phyloP scores from a whole-genome alignment of 1,140 invertebrate genomes.

The Megalonaias nervosa region DNA sequence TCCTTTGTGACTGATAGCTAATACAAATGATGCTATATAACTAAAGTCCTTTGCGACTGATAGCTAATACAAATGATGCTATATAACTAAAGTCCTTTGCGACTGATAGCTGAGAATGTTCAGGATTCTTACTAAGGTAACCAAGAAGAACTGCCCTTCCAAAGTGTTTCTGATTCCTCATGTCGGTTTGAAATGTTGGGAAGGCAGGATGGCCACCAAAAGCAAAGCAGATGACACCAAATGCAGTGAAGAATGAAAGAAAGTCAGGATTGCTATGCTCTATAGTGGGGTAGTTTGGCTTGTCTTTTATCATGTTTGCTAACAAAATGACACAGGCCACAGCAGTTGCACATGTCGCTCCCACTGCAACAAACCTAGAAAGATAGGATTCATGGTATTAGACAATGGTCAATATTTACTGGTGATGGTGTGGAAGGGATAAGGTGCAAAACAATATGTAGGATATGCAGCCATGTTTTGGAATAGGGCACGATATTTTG shows the following conservation, averaged over 20 bases:
- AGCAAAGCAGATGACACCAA: slow-evolving; percentile 72
- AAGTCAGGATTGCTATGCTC: slow-evolving; percentile 38
- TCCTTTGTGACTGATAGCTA: not conserved
- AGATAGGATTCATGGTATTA: slow-evolving; percentile 22
- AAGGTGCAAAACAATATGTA: not conserved
- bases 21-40: too few species aligned
- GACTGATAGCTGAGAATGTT: not conserved
- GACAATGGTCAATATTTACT: not conserved
- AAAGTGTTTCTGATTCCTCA: slow-evolving; percentile 70
- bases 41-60: too few species aligned
- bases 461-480: not conserved
- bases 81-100: too few species aligned
- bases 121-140: slow-evolving; percentile 62
- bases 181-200: slow-evolving; percentile 73
- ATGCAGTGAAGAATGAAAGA: slow-evolving; percentile 66
- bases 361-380: slow-evolving; percentile 63
- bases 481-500: too few species aligned
- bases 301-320: slow-evolving; percentile 39
- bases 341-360: slow-evolving; percentile 59
- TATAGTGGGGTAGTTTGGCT: slow-evolving; percentile 20
- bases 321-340: slow-evolving; percentile 61
- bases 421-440: not conserved
- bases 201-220: slow-evolving; percentile 72
- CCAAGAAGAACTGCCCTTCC: slow-evolving; percentile 66
- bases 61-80: not conserved